Evolutionary conservation across 2,888 invertebrate species (phyloP).

Genomic region (Chrysotoxum bicinctum): DNA sequence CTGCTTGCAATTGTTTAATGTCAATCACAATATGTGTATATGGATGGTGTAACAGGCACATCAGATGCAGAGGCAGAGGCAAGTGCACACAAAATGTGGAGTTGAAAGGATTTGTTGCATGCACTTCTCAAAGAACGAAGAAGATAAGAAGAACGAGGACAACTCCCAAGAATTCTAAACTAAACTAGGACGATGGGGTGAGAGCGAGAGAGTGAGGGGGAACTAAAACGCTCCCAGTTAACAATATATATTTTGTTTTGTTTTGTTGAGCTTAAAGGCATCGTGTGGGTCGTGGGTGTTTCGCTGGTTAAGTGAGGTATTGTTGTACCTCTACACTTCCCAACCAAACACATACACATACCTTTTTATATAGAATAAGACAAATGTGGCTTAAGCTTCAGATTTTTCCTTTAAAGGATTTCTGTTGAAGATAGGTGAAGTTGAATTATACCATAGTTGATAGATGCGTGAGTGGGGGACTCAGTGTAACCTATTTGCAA

Average conservation of each 20-base stretch:
- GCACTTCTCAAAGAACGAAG: conserved; percentile 34
- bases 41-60: conserved; percentile 14
- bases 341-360: not conserved
- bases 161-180: not conserved
- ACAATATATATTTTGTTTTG: not conserved
- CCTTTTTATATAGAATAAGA: not conserved
- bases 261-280: not conserved
- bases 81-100: conserved; percentile 14
- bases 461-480: conserved; percentile 23
- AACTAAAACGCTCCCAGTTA: conserved; percentile 29
- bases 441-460: not conserved
- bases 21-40: conserved; percentile 49
- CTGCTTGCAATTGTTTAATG: conserved; percentile 58
- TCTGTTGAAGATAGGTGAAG: conserved; percentile 45
- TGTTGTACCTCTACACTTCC: not conserved
- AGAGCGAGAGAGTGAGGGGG: not conserved
- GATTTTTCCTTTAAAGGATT: conserved; percentile 39
- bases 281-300: not conserved
- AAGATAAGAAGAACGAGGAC: conserved; percentile 18
- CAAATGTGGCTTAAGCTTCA: conserved; percentile 26
- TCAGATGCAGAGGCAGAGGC: not conserved
- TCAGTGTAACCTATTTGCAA: not conserved
- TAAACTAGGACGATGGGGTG: not conserved
- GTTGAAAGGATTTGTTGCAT: conserved; percentile 36
- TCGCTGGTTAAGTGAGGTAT: conserved; percentile 3